Conservation (phyloP, 2,888 invertebrate species). For the Isoperla grammatica region DNA sequence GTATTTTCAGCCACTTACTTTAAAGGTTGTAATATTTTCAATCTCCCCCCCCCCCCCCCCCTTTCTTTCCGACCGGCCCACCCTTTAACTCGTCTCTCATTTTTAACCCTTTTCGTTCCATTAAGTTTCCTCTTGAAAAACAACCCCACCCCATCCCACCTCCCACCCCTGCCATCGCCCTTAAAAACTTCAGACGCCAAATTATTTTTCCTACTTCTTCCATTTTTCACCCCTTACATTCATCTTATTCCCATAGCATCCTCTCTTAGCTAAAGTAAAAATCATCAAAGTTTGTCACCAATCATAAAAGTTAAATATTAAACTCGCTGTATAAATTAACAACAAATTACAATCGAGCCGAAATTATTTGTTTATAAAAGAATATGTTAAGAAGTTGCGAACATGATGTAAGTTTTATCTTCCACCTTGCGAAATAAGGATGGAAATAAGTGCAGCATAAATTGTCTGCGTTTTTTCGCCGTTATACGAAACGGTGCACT, state of each 20-base stretch:
- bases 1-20: slow-evolving; percentile 12
- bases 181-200: slow-evolving; percentile 19
- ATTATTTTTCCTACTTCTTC: slow-evolving; percentile 19
- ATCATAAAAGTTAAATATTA: too few relatives aligned
- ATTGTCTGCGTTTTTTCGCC: too few relatives aligned
- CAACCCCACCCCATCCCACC: slow-evolving; percentile 1
- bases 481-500: too few relatives aligned
- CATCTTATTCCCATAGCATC: slow-evolving; percentile 18
- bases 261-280: neutral
- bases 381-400: too few relatives aligned
- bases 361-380: too few relatives aligned
- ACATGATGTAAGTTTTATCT: too few relatives aligned
- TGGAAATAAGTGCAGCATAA: too few relatives aligned
- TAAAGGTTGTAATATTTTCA: slow-evolving; percentile 17
- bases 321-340: too few relatives aligned
- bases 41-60: neutral
- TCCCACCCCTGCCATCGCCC: slow-evolving; percentile 7
- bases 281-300: slow-evolving; percentile 8
- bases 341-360: too few relatives aligned
- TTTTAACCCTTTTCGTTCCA: slow-evolving; percentile 20
- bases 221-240: slow-evolving; percentile 18
- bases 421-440: too few relatives aligned
- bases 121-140: slow-evolving; percentile 19
- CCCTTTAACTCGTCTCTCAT: slow-evolving; percentile 16
- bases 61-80: neutral